These are phyloP conservation scores for Pterocles orientalis DNA, from an alignment of 2,113 vertebrate genomes.

Conservation along the genomic window DNA sequence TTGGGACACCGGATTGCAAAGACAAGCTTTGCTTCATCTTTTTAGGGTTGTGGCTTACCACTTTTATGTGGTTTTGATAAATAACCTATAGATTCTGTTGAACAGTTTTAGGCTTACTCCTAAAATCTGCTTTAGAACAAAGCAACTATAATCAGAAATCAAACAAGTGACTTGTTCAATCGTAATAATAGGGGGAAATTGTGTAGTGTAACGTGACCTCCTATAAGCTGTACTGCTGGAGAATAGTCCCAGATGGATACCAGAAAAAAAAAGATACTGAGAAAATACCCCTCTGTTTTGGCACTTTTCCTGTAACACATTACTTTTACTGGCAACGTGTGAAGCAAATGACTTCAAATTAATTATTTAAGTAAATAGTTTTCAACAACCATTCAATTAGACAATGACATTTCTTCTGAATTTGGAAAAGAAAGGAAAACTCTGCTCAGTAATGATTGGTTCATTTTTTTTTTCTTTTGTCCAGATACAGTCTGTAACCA, in stretches of 20 bases:
- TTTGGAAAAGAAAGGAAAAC: not conserved
- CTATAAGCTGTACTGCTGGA: not conserved
- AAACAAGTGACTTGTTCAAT: not conserved
- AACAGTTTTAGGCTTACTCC: not conserved
- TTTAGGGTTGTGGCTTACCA: not conserved
- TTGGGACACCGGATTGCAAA: not conserved
- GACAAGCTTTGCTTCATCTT: constrained; percentile 31
- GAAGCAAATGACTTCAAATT: not conserved
- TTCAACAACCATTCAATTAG: not conserved
- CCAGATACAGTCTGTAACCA: not conserved
- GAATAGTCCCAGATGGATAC: not conserved
- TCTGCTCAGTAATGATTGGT: not conserved
- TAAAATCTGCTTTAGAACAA: not conserved
- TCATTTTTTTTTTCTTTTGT: not conserved
- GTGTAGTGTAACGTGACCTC: not conserved
- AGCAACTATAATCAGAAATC: not conserved
- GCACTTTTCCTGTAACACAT: not conserved
- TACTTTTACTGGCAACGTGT: not conserved
- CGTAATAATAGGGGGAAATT: not conserved
- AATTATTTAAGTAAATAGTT: constrained; percentile 1
- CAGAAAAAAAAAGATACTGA: not conserved
- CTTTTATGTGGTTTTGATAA: constrained; percentile 39
- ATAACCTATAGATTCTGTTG: not conserved
- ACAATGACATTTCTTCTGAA: not conserved
- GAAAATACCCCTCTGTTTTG: not conserved